Conservation (phyloP, 2,888 invertebrate species). For the Nysson spinosus region DNA sequence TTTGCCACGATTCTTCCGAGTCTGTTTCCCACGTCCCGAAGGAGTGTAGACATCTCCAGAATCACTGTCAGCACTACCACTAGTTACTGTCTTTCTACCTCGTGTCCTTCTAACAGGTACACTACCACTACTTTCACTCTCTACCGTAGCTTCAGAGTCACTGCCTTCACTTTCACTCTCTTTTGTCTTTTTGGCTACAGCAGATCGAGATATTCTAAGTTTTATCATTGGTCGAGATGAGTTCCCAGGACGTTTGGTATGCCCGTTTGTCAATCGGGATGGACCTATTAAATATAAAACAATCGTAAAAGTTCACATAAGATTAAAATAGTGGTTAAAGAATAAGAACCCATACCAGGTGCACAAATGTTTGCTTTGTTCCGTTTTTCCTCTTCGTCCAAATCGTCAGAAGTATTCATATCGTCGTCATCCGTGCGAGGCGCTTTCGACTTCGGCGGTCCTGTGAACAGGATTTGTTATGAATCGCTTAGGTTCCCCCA, state of each 20-base stretch:
- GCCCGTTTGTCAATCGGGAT: slow-evolving; percentile 72
- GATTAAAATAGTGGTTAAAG: not conserved
- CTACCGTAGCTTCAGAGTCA: slow-evolving; percentile 66
- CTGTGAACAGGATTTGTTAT: slow-evolving; percentile 23
- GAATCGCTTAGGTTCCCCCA: not conserved
- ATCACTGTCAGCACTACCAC: slow-evolving; percentile 75
- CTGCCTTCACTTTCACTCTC: slow-evolving; percentile 66
- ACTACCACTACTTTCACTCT: slow-evolving; percentile 70
- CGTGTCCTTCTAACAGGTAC: slow-evolving; percentile 61
- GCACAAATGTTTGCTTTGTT: slow-evolving; percentile 42
- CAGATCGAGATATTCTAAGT: slow-evolving; percentile 58
- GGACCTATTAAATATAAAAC: slow-evolving; percentile 63
- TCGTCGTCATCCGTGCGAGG: slow-evolving; percentile 61
- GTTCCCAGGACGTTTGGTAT: slow-evolving; percentile 59
- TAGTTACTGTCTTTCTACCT: slow-evolving; percentile 64
- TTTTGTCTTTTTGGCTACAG: slow-evolving; percentile 51
- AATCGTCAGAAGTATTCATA: slow-evolving; percentile 50
- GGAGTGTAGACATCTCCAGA: slow-evolving; percentile 81
- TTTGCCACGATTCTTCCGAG: slow-evolving; percentile 68
- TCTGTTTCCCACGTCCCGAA: slow-evolving; percentile 71
- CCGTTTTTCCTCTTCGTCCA: slow-evolving; percentile 33
- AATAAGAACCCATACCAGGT: slow-evolving; percentile 62
- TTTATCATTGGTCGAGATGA: slow-evolving; percentile 62
- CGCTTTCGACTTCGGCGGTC: slow-evolving; percentile 61
- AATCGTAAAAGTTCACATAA: not conserved